Evolutionary conservation across 2,113 vertebrate genomes (phyloP), one percentile per base, ranked within the genome.

Genomic region (Butorides virescens): DNA sequence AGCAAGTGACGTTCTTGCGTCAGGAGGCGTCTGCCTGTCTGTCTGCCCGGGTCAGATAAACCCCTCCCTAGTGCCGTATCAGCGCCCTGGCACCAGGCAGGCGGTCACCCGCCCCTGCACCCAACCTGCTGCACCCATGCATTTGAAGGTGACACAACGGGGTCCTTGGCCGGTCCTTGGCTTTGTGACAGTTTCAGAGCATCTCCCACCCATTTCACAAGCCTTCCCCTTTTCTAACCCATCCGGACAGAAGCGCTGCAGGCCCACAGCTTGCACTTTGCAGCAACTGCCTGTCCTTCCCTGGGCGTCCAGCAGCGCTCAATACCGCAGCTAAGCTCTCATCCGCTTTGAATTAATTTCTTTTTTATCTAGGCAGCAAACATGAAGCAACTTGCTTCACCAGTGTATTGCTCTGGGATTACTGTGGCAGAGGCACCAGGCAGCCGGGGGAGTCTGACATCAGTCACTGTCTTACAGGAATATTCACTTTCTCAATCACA

Each of bases 381-480:
- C 96, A 44, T 92, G 98, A 98, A 86, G 67, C 74, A 56, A 88
- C 98, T 96, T 88, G 98, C 82, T 96, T 84, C 47, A 47, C 90
- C 74, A 8, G 11, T 85, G 97, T 71, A 72, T 79, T 59, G 74
- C 94, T 89, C 58, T 92, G 88, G 83, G 92, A 93, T 94, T 66
- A 71, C 80, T 79, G 79, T 37, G 77, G 92, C 82, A 76, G 95
- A 95, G 85, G 70, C 74, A 92, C 34, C n/a, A 29, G 68, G 88
- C 70, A 92, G 92, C 92, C 39, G 30, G 90, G 87, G 81, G 63
- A 95, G 95, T 50, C 73, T 96, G 87, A 94, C 94, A 97, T 70
- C 95, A 95, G 68, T 82, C 90, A 81, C 88, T 91, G 93, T 96
- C 95, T 95, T 63, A 77, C 85, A 75, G 92, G 75, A 27, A 18